Percentiles rank a stretch among this genome's conserved stretches.
These are phyloP conservation scores for Listronotus bonariensis DNA, from an alignment of 1,140 invertebrate species.

Conservation along the genomic window DNA sequence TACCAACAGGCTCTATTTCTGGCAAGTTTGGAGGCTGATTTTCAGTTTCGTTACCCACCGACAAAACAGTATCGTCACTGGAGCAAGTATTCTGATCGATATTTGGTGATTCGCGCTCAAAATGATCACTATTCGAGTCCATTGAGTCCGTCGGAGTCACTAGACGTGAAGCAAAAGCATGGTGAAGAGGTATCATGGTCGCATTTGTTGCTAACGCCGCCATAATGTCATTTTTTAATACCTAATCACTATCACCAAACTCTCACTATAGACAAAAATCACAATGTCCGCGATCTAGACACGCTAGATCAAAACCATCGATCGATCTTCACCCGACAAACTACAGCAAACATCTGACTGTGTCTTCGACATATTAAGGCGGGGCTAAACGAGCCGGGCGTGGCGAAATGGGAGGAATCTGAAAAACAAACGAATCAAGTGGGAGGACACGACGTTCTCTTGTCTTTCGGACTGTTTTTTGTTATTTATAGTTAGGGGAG, in stretches of 20 bases:
- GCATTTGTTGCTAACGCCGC: slow-evolving; percentile 49
- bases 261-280: slow-evolving; percentile 9
- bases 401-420: slow-evolving; percentile 26
- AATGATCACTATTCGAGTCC: slow-evolving; percentile 53
- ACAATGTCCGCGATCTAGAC: slow-evolving; percentile 5
- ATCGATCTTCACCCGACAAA: slow-evolving; percentile 50
- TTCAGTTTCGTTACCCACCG: slow-evolving; percentile 66
- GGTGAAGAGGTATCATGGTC: slow-evolving; percentile 40
- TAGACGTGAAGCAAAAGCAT: slow-evolving; percentile 41
- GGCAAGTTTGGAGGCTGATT: slow-evolving; percentile 44
- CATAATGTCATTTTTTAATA: slow-evolving; percentile 42
- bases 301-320: slow-evolving; percentile 24
- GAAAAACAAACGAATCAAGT: slow-evolving; percentile 38
- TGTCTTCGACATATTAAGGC: slow-evolving; percentile 41
- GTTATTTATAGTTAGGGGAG: slow-evolving; percentile 45
- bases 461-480: slow-evolving; percentile 42
- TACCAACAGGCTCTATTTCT: slow-evolving; percentile 42
- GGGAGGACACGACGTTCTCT: slow-evolving; percentile 33
- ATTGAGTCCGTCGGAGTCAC: slow-evolving; percentile 52
- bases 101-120: slow-evolving; percentile 45
- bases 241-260: slow-evolving; percentile 14
- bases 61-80: slow-evolving; percentile 69
- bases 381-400: slow-evolving; percentile 37
- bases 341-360: slow-evolving; percentile 51
- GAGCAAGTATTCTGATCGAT: slow-evolving; percentile 61